These are phyloP conservation scores for Drosophila albomicans DNA, from an alignment of 1,140 invertebrate genomes.

Conservation along the genomic window DNA sequence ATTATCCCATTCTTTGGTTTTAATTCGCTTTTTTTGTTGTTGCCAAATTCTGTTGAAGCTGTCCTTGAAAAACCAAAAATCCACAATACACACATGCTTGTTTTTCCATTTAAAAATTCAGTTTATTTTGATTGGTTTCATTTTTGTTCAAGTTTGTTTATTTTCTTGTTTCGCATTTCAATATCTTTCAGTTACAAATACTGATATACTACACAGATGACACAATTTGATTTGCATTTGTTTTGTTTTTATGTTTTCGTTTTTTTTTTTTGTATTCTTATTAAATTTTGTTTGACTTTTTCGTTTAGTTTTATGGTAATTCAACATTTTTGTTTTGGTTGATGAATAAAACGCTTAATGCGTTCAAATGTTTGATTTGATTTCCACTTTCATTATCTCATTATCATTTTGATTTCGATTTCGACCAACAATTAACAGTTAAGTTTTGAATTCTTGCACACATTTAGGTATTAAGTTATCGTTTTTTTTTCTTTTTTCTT, in stretches of 20 bases:
- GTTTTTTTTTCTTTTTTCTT: conserved; percentile 9
- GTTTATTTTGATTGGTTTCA: conserved; percentile 76
- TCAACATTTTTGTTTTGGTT: conserved; percentile 72
- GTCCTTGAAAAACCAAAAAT: conserved; percentile 1
- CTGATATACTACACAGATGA: conserved; percentile 80
- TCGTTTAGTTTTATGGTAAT: conserved; percentile 50
- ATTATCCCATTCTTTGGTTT: too few species aligned
- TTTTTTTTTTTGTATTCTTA: conserved; percentile 14
- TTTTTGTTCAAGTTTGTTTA: conserved; percentile 61
- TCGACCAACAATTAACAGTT: conserved; percentile 80
- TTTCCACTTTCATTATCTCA: conserved; percentile 46
- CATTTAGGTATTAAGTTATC: conserved; percentile 42
- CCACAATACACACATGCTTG: neutral
- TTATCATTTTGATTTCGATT: conserved; percentile 59
- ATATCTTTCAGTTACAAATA: conserved; percentile 79
- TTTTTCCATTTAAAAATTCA: conserved; percentile 76
- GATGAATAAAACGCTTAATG: conserved; percentile 80
- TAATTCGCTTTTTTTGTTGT: neutral
- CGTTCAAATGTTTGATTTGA: conserved; percentile 72
- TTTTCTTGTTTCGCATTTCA: conserved; percentile 60
- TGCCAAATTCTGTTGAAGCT: neutral
- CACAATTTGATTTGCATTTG: conserved; percentile 73
- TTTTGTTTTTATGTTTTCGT: conserved; percentile 21
- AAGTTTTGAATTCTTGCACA: conserved; percentile 72
- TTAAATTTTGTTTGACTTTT: conserved; percentile 44